phyloP scores from a whole-genome alignment of 2,113 vertebrate species.

The Pachypanchax playfairii region DNA sequence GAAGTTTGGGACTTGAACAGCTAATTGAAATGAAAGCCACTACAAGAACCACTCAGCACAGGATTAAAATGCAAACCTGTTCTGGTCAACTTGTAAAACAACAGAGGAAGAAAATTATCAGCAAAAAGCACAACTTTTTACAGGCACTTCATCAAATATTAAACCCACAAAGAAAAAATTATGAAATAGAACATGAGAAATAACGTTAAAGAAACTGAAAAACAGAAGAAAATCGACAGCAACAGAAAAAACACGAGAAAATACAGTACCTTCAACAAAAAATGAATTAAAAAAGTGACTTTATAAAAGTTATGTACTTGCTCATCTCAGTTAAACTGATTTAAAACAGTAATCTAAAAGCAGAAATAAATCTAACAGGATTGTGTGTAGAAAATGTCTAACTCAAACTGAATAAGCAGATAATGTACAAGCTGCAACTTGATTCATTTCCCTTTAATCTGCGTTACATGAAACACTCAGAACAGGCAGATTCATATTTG shows the following conservation, averaged over 20 bases:
- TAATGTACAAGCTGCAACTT: background rate
- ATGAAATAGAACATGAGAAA: too few species aligned
- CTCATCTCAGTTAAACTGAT: background rate
- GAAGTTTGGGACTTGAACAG: too few species aligned
- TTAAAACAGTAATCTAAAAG: background rate
- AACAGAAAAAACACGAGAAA: background rate
- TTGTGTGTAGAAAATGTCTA: too few species aligned
- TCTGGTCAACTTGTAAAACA: too few species aligned
- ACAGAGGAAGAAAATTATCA: too few species aligned
- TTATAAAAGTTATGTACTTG: background rate
- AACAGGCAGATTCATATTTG: background rate
- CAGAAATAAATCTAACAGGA: too few species aligned
- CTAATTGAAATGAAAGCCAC: too few species aligned
- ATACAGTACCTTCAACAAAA: background rate
- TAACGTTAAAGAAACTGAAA: background rate
- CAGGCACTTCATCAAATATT: too few species aligned
- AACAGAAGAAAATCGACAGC: background rate
- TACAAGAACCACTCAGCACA: too few species aligned
- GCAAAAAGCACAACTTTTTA: too few species aligned
- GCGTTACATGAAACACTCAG: conserved; percentile 1
- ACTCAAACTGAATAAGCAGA: background rate
- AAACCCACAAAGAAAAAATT: too few species aligned
- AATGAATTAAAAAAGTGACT: background rate
- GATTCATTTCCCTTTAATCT: background rate
- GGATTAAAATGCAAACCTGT: too few species aligned